Conservation (phyloP, 2,797 vertebrate species). For the Ispidina picta region DNA sequence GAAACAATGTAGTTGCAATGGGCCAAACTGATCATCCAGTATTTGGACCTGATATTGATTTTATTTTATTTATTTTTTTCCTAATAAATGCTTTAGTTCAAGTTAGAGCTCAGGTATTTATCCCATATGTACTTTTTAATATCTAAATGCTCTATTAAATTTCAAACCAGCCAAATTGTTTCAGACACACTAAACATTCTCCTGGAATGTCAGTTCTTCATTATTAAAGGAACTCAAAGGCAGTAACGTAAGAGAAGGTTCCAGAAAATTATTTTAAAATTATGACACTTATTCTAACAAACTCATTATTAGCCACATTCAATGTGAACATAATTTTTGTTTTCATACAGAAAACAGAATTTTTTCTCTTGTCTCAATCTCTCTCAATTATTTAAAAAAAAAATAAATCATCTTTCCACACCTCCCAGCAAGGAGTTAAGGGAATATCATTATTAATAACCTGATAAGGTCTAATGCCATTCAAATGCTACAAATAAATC, state of each 20-base stretch:
- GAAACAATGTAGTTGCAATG: not conserved
- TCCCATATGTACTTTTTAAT: not conserved
- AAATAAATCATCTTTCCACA: not conserved
- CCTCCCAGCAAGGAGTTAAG: not conserved
- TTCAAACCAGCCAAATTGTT: not conserved
- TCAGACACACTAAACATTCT: not conserved
- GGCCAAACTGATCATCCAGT: not conserved
- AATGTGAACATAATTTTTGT: not conserved
- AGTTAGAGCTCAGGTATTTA: not conserved
- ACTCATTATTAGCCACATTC: not conserved
- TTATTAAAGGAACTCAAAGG: not conserved
- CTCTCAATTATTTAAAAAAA: not conserved
- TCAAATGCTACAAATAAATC: conserved; percentile 14
- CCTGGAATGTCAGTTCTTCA: not conserved
- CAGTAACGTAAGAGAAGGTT: not conserved
- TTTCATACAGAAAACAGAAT: not conserved
- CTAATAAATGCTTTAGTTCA: not conserved
- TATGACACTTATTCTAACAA: not conserved
- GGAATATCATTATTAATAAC: not conserved
- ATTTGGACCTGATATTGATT: not conserved
- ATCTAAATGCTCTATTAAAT: not conserved
- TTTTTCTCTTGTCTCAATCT: not conserved
- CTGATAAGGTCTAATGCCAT: not conserved
- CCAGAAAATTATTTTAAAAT: not conserved
- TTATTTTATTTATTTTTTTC: not conserved